Evolutionary conservation across 2,888 invertebrate genomes (phyloP), one percentile per base, ranked within the genome.

Genomic region (Hypomecis punctinalis): DNA sequence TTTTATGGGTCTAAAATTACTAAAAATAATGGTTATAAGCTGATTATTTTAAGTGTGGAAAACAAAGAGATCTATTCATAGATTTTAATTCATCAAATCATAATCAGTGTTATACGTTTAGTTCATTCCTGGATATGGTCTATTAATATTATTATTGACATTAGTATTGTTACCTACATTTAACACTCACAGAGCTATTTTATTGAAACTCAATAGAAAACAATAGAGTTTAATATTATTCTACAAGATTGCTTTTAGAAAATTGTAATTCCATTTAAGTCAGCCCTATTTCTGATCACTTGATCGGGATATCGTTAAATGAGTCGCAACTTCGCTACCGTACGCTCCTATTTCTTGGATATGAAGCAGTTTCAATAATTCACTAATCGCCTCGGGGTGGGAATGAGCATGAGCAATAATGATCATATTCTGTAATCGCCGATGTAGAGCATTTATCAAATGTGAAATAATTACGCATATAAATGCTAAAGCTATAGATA

Each of bases 301-400:
- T 53, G 49, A 63, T 63, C 67, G 63, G 61, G 58, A 58, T 69
- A 57, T 69, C 76, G 80, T 82, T 85, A 87, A 88, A 89, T 88
- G 87, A 89, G 84, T 85, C 80, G 81, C 84, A 81, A 81, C 84
- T 88, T 80, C 81, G 86, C 87, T 86, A 82, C 89, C 79, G 82
- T 81, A 86, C 85, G 87, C 86, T 86, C 88, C 7, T 46, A 56
- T 40, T 82, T 88, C 81, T 87, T 89, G 90, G 91, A 91, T 91
- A 84, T 90, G 89, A 92, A 92, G 88, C 91, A 91, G 90, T 90
- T 91, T 92, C 90, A 91, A 92, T 91, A 90, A 92, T 90, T 89
- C 89, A 82, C 85, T 86, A 81, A 82, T 79, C 80, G 87, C 89
- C 88, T 76, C 78, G 81, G 81, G 88, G 85, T 86, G 79, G 77